Evolutionary conservation across 2,888 invertebrate genomes (phyloP), one percentile per base, ranked within the genome.

Genomic region (Eutolmus rufibarbis): DNA sequence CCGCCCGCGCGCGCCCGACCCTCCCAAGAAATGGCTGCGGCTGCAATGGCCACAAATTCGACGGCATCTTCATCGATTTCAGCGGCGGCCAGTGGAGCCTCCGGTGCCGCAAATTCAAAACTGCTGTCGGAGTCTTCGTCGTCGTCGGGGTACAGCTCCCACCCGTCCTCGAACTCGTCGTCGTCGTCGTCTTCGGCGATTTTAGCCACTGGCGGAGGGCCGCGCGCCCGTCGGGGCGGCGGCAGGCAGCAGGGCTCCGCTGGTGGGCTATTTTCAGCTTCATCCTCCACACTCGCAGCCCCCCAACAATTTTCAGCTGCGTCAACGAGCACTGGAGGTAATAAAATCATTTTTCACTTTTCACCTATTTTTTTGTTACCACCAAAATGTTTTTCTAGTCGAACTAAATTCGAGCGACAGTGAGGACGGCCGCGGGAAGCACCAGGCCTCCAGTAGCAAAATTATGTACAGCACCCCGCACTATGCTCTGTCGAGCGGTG

Each of bases 401-500:
- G 86, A 86, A 23, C 0, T 76, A 12, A 77, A 57, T 37, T 56
- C 57, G 8, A 37, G 40, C 7, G 86, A 86, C 8, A 77, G 37
- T 89, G 94, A 95, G 91, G 97, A 97, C 90, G 94, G 94, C 74
- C 94, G 43, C 1, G 95, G 90, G 94, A 51, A 51, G 16, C 51
- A 51, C 7, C 51, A 51, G 46, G n/a, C 19, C 19, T n/a, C n/a
- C 19, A 16, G 4, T 16, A 46, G 43, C 43, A 46, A 46, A 14
- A 46, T 40, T 40, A 40, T 40, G 9, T 40, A 46, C 43, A 4
- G 2, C 14, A 3, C 43, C 0, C 43, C 43, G 5, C 43, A 46
- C 3, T 46, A 46, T 3, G 3, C 43, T 4, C 16, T 46, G 0
- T 14, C 43, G 43, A 46, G 14, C 43, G 4, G 43, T 43, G 43